Conservation (phyloP, 2,797 vertebrate genomes). For the Hypotaenidia okinawae region DNA sequence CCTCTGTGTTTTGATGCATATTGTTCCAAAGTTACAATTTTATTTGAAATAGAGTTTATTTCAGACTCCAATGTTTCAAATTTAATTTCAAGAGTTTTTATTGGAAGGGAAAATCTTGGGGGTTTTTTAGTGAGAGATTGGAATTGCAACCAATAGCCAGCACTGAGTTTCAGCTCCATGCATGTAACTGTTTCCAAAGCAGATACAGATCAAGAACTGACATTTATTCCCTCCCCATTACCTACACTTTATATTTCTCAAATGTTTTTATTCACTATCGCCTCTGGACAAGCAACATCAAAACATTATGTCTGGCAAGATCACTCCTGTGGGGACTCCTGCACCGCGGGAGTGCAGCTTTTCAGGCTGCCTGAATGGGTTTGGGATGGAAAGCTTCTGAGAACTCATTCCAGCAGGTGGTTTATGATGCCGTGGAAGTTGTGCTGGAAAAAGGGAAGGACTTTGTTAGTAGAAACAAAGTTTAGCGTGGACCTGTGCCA, state of each 20-base stretch:
- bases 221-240: slow-evolving; percentile 11
- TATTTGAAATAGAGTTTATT: slow-evolving; percentile 42
- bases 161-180: not conserved
- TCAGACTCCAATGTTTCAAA: slow-evolving; percentile 30
- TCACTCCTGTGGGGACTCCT: not conserved
- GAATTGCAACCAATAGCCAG: not conserved
- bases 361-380: not conserved
- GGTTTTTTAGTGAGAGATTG: not conserved
- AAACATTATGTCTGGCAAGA: not conserved
- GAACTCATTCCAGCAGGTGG: slow-evolving; percentile 40
- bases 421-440: slow-evolving; percentile 35
- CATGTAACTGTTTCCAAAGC: slow-evolving; percentile 18
- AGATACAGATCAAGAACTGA: slow-evolving; percentile 25
- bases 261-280: not conserved
- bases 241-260: not conserved
- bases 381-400: slow-evolving; percentile 29
- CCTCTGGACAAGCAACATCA: slow-evolving; percentile 29
- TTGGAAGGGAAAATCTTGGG: not conserved
- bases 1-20: slow-evolving; percentile 22
- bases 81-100: slow-evolving; percentile 46
- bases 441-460: not conserved
- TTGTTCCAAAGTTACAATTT: slow-evolving; percentile 37
- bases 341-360: slow-evolving; percentile 1
- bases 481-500: slow-evolving; percentile 30
- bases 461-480: slow-evolving; percentile 28